A percentile compares a stretch with the other conserved stretches of the same genome.
Evolutionary conservation across 1,140 invertebrate species (phyloP).

Genomic region (Dinoponera quadriceps): DNA sequence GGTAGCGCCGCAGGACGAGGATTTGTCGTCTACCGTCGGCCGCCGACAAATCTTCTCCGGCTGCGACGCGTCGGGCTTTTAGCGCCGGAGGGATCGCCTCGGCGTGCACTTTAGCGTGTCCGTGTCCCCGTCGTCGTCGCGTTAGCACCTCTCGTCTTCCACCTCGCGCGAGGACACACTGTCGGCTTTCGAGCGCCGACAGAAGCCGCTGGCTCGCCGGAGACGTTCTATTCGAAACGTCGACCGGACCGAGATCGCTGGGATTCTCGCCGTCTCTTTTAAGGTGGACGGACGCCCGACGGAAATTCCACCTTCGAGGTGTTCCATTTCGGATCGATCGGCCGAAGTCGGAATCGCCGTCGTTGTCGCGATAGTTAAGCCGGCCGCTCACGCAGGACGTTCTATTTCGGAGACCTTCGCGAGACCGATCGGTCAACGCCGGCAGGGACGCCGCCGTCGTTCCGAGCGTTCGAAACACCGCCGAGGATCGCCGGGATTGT

Average conservation of each 20-base stretch:
- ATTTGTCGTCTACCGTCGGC: conserved; percentile 58
- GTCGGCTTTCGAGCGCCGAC: conserved; percentile 15
- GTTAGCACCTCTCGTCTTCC: conserved; percentile 8
- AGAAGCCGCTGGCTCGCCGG: background rate
- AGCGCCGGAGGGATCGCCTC: conserved; percentile 46
- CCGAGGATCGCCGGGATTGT: conserved; percentile 37
- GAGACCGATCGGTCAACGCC: conserved; percentile 25
- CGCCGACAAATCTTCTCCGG: conserved; percentile 64
- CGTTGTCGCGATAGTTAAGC: conserved; percentile 29
- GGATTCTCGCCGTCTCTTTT: conserved; percentile 58
- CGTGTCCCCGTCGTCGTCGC: conserved; percentile 1
- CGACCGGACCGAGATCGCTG: background rate
- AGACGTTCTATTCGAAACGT: conserved; percentile 37
- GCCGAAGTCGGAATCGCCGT: conserved; percentile 16
- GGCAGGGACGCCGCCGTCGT: conserved; percentile 1
- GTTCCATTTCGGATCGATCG: conserved; percentile 55
- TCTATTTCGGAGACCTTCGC: conserved; percentile 38
- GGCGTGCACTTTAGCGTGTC: background rate
- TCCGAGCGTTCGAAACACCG: conserved; percentile 21
- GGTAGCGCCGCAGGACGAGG: conserved; percentile 46
- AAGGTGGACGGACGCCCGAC: conserved; percentile 56
- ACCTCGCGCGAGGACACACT: background rate
- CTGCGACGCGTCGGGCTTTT: conserved; percentile 51
- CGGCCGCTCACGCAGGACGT: background rate
- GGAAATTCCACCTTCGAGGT: conserved; percentile 25